Evolutionary conservation across 2,113 vertebrate species (phyloP), one percentile per base, ranked within the genome.

Genomic region (Petroica traversi): DNA sequence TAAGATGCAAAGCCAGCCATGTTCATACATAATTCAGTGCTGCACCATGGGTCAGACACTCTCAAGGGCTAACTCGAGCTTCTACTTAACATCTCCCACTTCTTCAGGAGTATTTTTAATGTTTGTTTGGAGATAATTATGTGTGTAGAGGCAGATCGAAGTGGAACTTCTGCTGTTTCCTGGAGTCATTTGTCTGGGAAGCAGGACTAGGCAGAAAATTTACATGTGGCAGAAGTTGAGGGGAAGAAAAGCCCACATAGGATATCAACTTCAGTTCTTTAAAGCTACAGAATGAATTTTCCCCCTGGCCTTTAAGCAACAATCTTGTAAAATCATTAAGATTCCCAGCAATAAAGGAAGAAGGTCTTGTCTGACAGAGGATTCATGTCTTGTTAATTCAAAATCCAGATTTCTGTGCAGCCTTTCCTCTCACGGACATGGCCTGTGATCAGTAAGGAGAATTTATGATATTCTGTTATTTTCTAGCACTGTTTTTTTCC

Each of bases 51-150:
- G 87, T 97, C 90, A 97, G 24, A 24, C 57, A 29, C 48, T 91
- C 31, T 95, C 71, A 88, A 82, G 85, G 58, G 75, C 81, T 97
- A 79, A 64, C 67, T 81, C 1, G 2, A 78, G 49, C 66, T 93
- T 86, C 83, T 85, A 8, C 49, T 74, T 95, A 88, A 76, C 54
- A 51, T 75, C 84, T 89, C 55, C 58, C 16, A 2, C 72, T 85
- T 93, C 49, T 95, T 89, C 62, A 71, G 71, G 66, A 94, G 66
- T 88, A 63, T 85, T 94, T 89, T 89, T 83, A 83, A 54, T 92
- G 58, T 96, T 97, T 93, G 67, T 82, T 93, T 80, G 82, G 72
- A 84, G 79, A 75, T 89, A 91, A 91, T 86, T 83, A 40, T 57
- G 68, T 91, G 49, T 93, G 20, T 86, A 84, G 76, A 80, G 62